Evolutionary conservation across 2,888 invertebrate species (phyloP), one percentile per base, ranked within the genome.

Genomic region (Nebria brevicollis): DNA sequence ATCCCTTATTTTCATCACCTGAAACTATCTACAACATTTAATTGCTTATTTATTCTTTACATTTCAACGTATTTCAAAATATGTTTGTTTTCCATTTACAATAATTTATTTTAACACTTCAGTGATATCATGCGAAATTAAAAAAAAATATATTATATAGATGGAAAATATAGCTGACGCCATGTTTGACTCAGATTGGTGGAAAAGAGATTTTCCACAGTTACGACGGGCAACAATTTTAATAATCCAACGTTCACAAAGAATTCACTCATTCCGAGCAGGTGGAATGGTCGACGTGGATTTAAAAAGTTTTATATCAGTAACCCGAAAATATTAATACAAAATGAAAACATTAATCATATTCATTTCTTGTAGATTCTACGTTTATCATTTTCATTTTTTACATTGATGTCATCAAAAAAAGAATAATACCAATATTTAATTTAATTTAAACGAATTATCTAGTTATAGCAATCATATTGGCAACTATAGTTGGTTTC

Each of bases 301-400:
- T 42, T 20, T 73, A 20, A 26, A 41, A 41, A 73, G n/a, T 41
- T 73, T 73, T 34, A 8, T 73, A 7, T 41, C 15, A n/a, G 73
- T 73, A 73, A 7, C 20, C 8, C n/a, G 5, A 26, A 8, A n/a
- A 8, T 13, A 73, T 34, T 2, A 41, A 41, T n/a, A 34, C 13
- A 66, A 20, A 11, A 70, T 25, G 34, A 25, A 26, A 26, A 11
- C 15, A 54, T 54, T 70, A 26, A 5, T n/a, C 26, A 26, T 34
- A 34, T 34, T 8, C 43, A 73, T n/a, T 73, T 41, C 54, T 73
- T 73, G 6, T n/a, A 73, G 73, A 41, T 73, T 34, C 43, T 73
- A 13, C 73, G 73, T 13, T 41, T 73, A 41, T 73, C 73, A 41
- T 73, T 73, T 43, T 73, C 73, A 15, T 73, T 73, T 42, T 43